A percentile compares a stretch with the other conserved stretches of the same genome.
phyloP scores from a whole-genome alignment of 2,888 invertebrate genomes.

The Acleris laterana region DNA sequence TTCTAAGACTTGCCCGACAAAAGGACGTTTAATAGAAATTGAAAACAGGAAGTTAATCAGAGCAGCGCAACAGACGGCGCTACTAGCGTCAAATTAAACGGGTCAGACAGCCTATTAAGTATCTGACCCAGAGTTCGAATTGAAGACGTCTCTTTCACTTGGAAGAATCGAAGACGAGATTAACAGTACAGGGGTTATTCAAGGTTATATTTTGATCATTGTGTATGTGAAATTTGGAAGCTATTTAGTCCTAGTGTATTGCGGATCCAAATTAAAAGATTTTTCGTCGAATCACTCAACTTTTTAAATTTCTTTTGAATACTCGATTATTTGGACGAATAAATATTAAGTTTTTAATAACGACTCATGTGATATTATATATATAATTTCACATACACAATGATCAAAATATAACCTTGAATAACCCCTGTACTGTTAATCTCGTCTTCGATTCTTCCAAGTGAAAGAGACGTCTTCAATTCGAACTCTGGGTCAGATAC shows the following conservation, averaged over 20 bases:
- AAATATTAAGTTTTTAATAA: too few species aligned
- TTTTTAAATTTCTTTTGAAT: too few species aligned
- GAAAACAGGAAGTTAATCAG: constrained; percentile 78
- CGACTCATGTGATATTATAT: too few species aligned
- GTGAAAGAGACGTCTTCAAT: neutral
- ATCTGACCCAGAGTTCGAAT: neutral
- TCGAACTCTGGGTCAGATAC: constrained; percentile 3
- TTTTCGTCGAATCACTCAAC: too few species aligned
- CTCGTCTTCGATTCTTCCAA: neutral
- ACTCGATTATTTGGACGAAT: too few species aligned
- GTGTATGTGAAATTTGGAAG: too few species aligned
- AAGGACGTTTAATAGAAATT: constrained; percentile 74
- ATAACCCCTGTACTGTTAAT: neutral
- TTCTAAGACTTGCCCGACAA: constrained; percentile 56
- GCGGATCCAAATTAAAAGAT: too few species aligned
- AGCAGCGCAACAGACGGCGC: constrained; percentile 62
- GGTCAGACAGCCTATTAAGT: constrained; percentile 49
- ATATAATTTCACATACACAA: too few species aligned
- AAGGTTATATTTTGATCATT: too few species aligned
- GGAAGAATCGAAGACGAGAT: neutral
- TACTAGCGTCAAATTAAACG: constrained; percentile 66
- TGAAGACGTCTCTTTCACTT: constrained; percentile 1
- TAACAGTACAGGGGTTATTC: neutral
- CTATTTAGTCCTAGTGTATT: too few species aligned
- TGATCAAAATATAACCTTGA: too few species aligned